These are phyloP conservation scores for Kryptolebias marmoratus DNA, from an alignment of 2,113 vertebrate species.

Conservation along the genomic window DNA sequence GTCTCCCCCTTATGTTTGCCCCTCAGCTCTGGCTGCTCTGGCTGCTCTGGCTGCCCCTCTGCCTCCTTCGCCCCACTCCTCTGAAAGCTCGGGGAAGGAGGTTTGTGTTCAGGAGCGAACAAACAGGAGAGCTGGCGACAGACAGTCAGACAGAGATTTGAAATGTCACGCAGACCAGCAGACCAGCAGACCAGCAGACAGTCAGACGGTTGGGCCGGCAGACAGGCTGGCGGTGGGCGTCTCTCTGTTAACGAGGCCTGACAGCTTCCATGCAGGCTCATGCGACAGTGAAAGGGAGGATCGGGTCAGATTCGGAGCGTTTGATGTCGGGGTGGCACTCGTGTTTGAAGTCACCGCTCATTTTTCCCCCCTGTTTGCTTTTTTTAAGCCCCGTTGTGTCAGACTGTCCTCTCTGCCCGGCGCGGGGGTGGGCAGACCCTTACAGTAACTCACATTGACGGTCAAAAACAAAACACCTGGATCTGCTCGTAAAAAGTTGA, in stretches of 20 bases:
- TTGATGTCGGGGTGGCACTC: slow-evolving; percentile 53
- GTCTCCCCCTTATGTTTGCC: neutral
- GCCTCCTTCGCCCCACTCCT: slow-evolving; percentile 4
- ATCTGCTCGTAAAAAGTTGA: neutral
- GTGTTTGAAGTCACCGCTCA: slow-evolving; percentile 56
- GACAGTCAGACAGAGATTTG: slow-evolving; percentile 25
- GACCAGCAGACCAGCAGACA: slow-evolving; percentile 27
- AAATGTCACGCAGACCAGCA: slow-evolving; percentile 37
- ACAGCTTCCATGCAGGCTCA: slow-evolving; percentile 68
- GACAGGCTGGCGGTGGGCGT: slow-evolving; percentile 67
- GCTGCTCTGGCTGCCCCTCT: neutral
- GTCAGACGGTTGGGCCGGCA: slow-evolving; percentile 52
- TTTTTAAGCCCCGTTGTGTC: slow-evolving; percentile 54
- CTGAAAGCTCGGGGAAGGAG: neutral
- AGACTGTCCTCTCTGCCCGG: slow-evolving; percentile 22
- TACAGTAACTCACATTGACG: slow-evolving; percentile 47
- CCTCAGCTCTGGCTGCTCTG: neutral
- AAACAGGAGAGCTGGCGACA: slow-evolving; percentile 25
- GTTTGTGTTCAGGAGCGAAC: slow-evolving; percentile 24
- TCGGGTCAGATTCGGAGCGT: slow-evolving; percentile 42
- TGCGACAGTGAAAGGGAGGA: slow-evolving; percentile 59
- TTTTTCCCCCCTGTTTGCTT: slow-evolving; percentile 57
- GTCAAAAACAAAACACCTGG: slow-evolving; percentile 49
- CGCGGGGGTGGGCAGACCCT: slow-evolving; percentile 7
- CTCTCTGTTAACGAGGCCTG: slow-evolving; percentile 68